Conservation (phyloP, 1,140 invertebrate genomes). For the Triops cancriformis region DNA sequence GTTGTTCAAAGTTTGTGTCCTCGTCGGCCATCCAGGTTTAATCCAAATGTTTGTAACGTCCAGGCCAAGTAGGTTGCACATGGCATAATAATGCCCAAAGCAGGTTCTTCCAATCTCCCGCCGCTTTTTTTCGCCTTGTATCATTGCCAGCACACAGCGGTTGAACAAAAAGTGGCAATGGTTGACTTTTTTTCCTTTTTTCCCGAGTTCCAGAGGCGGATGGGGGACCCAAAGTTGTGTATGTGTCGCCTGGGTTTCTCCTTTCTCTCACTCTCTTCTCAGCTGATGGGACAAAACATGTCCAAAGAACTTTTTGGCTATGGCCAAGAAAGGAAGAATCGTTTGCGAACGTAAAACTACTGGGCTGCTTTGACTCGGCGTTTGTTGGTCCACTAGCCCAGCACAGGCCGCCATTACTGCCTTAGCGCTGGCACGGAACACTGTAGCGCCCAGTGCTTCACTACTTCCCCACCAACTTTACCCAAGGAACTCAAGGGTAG, state of each 20-base stretch:
- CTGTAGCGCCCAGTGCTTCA: background rate
- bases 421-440: slow-evolving; percentile 12
- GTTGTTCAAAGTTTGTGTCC: background rate
- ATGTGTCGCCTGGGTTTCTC: background rate
- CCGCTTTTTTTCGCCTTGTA: background rate
- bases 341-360: background rate
- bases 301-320: background rate
- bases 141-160: background rate
- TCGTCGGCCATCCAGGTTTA: background rate
- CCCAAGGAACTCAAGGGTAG: too few relatives aligned
- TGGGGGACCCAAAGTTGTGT: background rate
- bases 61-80: background rate
- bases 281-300: slow-evolving; percentile 13
- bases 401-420: slow-evolving; percentile 11
- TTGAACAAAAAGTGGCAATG: background rate
- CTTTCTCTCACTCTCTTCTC: background rate
- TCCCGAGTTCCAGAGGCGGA: too few relatives aligned
- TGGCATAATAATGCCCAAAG: background rate
- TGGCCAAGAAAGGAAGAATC: background rate
- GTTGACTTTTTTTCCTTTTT: background rate
- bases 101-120: slow-evolving; percentile 11
- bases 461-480: background rate
- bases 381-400: background rate
- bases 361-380: background rate
- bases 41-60: background rate